Evolutionary conservation across 2,113 vertebrate genomes (phyloP).

Genomic region (Probosciger aterrimus): DNA sequence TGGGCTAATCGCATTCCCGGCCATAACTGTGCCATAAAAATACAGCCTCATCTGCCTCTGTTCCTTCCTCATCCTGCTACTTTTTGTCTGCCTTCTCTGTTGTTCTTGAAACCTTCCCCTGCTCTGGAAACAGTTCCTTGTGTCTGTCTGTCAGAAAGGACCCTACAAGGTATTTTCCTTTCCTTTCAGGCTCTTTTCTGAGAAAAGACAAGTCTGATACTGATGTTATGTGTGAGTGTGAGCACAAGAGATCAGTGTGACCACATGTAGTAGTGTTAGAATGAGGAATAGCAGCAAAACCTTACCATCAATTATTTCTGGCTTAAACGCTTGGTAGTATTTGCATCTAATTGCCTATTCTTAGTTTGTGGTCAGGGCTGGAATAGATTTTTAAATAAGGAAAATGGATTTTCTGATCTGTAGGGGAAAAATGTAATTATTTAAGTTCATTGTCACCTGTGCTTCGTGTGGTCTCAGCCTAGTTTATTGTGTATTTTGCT

Average conservation of each 20-base stretch:
- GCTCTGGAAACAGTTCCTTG: background rate
- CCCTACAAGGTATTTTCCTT: background rate
- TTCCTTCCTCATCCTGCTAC: background rate
- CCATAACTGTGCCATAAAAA: background rate
- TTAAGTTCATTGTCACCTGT: background rate
- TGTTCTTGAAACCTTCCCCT: background rate
- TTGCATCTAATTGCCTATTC: background rate
- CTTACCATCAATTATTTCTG: background rate
- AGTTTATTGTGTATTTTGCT: background rate
- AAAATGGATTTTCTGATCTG: background rate
- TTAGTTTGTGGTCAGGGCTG: background rate
- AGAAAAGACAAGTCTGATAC: background rate
- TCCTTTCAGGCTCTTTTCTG: background rate
- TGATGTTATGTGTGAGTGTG: background rate
- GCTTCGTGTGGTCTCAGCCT: background rate
- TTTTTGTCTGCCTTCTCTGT: background rate
- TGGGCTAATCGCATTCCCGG: background rate
- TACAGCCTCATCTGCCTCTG: background rate
- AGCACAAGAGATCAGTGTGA: slow-evolving; percentile 1
- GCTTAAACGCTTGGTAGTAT: background rate
- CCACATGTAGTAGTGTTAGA: background rate
- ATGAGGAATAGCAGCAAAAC: background rate
- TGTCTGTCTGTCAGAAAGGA: background rate
- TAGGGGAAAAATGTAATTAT: background rate
- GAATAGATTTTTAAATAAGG: background rate